Evolutionary conservation across 1,140 invertebrate species (phyloP).

Genomic region (Calycopis cecrops): DNA sequence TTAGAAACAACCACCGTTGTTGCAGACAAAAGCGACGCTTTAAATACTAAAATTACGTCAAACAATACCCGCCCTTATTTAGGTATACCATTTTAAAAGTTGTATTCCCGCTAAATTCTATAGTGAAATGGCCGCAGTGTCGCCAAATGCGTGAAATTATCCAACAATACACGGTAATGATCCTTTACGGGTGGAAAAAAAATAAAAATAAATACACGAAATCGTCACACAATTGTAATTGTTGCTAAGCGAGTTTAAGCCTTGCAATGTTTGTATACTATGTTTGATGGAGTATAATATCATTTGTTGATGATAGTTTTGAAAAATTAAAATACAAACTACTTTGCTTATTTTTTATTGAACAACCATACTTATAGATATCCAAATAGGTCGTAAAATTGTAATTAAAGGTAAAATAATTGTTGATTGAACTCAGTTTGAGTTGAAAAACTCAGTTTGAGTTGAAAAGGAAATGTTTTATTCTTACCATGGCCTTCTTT

Average conservation of each 20-base stretch:
- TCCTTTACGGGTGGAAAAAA: constrained; percentile 55
- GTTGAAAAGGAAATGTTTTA: too few species aligned
- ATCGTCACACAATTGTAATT: constrained; percentile 25
- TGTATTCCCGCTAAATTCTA: constrained; percentile 55
- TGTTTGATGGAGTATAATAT: too few species aligned
- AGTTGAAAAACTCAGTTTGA: too few species aligned
- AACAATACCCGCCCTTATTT: constrained; percentile 46
- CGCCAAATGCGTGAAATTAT: constrained; percentile 68
- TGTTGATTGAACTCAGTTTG: too few species aligned
- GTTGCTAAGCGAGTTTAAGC: constrained; percentile 27
- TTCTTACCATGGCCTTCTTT: too few species aligned
- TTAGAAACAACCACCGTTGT: constrained; percentile 23
- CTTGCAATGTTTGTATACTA: constrained; percentile 13
- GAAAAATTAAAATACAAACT: too few species aligned
- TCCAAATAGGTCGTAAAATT: too few species aligned
- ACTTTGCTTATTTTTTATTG: too few species aligned
- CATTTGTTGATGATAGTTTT: too few species aligned
- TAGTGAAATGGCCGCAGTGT: constrained; percentile 55
- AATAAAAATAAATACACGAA: constrained; percentile 26
- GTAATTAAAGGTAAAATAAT: too few species aligned
- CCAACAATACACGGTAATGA: constrained; percentile 62
- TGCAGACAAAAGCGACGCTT: constrained; percentile 35
- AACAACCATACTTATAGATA: too few species aligned
- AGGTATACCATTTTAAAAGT: constrained; percentile 35
- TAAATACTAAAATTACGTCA: constrained; percentile 44